Conservation (phyloP, 2,888 invertebrate species). For the Cartodere bifasciata region DNA sequence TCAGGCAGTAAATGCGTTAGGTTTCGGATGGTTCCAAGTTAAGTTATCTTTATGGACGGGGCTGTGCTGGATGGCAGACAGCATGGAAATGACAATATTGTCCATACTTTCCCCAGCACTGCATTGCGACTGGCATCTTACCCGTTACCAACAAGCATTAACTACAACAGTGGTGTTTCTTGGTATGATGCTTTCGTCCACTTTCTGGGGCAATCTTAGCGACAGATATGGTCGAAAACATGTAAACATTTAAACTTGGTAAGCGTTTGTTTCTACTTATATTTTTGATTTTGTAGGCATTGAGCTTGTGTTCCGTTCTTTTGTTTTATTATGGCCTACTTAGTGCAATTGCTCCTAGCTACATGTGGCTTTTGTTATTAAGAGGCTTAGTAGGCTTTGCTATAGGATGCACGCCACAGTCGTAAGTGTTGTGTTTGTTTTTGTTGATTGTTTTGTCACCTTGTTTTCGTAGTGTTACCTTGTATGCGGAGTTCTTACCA, state of each 20-base stretch:
- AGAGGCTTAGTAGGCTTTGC: slow-evolving; percentile 90
- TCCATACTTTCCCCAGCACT: slow-evolving; percentile 87
- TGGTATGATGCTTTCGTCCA: slow-evolving; percentile 95
- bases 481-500: slow-evolving; percentile 93
- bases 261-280: not conserved
- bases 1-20: slow-evolving; percentile 75
- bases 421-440: slow-evolving; percentile 51
- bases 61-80: slow-evolving; percentile 92
- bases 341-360: slow-evolving; percentile 83
- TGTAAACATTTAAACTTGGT: slow-evolving; percentile 38
- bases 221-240: slow-evolving; percentile 85
- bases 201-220: slow-evolving; percentile 91
- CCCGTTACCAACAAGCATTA: slow-evolving; percentile 77
- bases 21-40: slow-evolving; percentile 84
- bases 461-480: slow-evolving; percentile 59
- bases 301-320: slow-evolving; percentile 79
- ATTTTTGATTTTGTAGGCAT: slow-evolving; percentile 46
- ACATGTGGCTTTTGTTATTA: slow-evolving; percentile 80
- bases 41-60: slow-evolving; percentile 76
- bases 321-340: slow-evolving; percentile 84
- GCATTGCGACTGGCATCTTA: slow-evolving; percentile 80
- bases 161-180: slow-evolving; percentile 89
- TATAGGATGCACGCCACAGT: slow-evolving; percentile 93
- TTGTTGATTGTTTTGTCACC: slow-evolving; percentile 13
- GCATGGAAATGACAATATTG: slow-evolving; percentile 96